phyloP scores from a whole-genome alignment of 2,113 vertebrate genomes.

The Bufo bufo region DNA sequence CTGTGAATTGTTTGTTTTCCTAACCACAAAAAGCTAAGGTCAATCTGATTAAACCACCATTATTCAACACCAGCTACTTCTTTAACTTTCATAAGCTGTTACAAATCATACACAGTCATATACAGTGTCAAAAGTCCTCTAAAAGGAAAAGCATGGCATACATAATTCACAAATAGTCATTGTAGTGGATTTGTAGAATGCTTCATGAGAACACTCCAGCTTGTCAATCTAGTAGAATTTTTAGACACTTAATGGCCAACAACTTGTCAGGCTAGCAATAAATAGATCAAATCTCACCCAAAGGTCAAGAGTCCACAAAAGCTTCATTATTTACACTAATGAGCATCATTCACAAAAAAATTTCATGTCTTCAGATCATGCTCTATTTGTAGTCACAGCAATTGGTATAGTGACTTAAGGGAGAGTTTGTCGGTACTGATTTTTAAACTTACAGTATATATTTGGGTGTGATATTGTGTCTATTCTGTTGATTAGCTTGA shows the following conservation, averaged over 20 bases:
- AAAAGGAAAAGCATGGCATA: neutral
- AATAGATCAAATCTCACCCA: neutral
- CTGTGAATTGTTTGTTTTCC: slow-evolving; percentile 65
- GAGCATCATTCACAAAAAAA: neutral
- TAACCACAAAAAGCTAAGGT: neutral
- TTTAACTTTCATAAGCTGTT: neutral
- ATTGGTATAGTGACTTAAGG: neutral
- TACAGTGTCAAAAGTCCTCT: neutral
- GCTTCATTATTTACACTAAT: neutral
- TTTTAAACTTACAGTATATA: neutral
- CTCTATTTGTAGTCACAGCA: neutral
- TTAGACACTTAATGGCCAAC: neutral
- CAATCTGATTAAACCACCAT: slow-evolving; percentile 9
- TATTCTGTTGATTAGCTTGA: neutral
- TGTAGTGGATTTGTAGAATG: neutral
- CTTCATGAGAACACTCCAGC: neutral
- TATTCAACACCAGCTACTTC: neutral
- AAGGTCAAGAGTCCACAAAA: neutral
- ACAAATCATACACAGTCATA: neutral
- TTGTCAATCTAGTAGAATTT: neutral
- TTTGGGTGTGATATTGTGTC: neutral
- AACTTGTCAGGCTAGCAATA: neutral
- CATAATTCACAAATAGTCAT: neutral
- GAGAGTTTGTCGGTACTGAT: no score
- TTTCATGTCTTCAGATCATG: neutral